A percentile compares a stretch with the other conserved stretches of the same genome.
Conservation (phyloP, 2,797 vertebrate species). For the Poliocrania exsul region DNA sequence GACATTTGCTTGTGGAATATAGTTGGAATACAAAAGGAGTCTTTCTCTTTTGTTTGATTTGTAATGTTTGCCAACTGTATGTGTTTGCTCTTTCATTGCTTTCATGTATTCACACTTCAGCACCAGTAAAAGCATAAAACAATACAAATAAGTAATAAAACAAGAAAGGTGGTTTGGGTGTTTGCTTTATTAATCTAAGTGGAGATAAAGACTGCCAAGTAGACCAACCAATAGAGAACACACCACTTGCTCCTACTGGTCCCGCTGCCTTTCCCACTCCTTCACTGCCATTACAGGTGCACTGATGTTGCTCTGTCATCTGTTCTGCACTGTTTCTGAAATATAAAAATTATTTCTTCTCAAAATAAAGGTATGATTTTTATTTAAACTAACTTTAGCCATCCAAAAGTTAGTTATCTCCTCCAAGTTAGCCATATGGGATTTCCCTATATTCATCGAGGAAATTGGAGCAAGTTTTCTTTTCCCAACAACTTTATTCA, state of each 20-base stretch:
- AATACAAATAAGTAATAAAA: background rate
- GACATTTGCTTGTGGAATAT: background rate
- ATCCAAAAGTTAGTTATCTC: background rate
- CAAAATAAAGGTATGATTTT: background rate
- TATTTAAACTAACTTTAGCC: background rate
- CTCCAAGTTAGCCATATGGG: background rate
- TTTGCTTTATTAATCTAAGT: conserved; percentile 3
- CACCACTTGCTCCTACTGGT: background rate
- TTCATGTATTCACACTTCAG: background rate
- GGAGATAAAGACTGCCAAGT: background rate
- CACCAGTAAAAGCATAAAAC: background rate
- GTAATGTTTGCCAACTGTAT: background rate
- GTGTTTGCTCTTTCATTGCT: background rate
- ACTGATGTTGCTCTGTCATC: accelerated
- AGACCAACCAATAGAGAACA: background rate
- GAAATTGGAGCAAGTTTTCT: background rate
- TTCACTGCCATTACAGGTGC: background rate
- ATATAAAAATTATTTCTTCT: background rate
- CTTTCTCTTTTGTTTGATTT: conserved; percentile 11
- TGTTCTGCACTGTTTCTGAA: background rate
- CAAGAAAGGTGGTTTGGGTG: background rate
- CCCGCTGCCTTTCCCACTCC: background rate
- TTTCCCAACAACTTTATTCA: background rate
- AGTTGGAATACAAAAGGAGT: background rate
- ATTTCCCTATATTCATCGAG: background rate